Base-by-base conservation (phyloP, 2,113 vertebrate genomes). In the Phainopepla nitens region DNA sequence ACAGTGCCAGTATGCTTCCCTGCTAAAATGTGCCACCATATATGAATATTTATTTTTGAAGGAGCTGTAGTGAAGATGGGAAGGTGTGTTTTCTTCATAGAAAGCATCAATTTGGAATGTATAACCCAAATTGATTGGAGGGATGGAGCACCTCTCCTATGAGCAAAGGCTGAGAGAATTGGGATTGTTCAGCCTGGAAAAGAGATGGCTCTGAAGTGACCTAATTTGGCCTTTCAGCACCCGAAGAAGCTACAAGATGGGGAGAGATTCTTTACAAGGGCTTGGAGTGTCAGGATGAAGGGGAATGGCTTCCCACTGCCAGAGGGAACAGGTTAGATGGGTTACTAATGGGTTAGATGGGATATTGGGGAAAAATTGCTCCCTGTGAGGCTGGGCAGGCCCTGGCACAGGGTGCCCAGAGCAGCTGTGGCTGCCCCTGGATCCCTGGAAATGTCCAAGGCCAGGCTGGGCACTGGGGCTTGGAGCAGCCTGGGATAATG, bases 381-480 rank as follows among this genome's bases (percentile, higher is more conserved):
- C 16, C 8, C 11, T 71, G 11, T 9, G 35, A 64, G 49, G 20
- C 11, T 47, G 20, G 20, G 0, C 2, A 62, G 47, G 15, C 29
- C 13, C 64, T 70, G 54, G 64, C 18, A 61, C 33, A 61, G 54
- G 22, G 1, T 78, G 4, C 4, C 29, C 15, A 47, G 56, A 41
- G 56, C 0, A 71, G 13, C 41, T 49, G 49, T 29, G 41, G 13
- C n/a, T 79, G n/a, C 24, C 13, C 16, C 65, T 45, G 49, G 20
- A 79, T 70, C 5, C 15, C 23, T 62, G 56, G 15, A 1, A 47
- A 2, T 47, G 19, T 1, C 33, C 64, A 53, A 45, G 36, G 39
- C 39, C 23, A n/a, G 33, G 47, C 0, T 70, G 57, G 45, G 44
- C 28, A 19, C 3, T 0, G 0, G 22, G 4, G 33, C 27, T 68